Base-by-base conservation (phyloP, 2,888 invertebrate species). In the Acanthococcus lagerstroemiae region DNA sequence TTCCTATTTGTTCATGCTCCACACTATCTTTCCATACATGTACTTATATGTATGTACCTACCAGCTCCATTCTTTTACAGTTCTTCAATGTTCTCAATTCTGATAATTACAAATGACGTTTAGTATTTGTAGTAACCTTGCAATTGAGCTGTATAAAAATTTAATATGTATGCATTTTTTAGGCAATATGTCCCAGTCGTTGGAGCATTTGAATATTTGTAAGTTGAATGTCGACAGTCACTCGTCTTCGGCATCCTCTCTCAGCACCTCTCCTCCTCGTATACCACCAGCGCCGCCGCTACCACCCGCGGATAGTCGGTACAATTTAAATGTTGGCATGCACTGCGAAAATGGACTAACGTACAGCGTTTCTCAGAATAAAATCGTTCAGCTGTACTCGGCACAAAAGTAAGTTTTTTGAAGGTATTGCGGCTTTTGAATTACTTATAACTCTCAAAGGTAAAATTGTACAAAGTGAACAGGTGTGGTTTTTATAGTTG, bases 341-440 rank as follows among this genome's bases (percentile, higher is more conserved):
- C 89, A 90, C 1, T 90, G 88, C 75, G 87, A 86, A 72, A 88
- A 88, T 76, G 92, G 91, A 44, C 84, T 87, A 72, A 86, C 87
- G 71, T 92, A 92, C 77, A 90, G 90, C 75, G 91, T 92, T 26
- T 91, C 92, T 54, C 92, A 90, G 72, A 92, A 92, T 77, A 88
- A 90, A 80, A 90, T 91, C 72, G 84, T 91, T 69, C 85, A 90
- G 72, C 80, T 92, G 27, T 71, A 72, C 48, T 70, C 70, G 21
- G 66, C 69, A 19, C 70, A 70, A 21, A 71, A 71, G 72, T 72
- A 66, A 70, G 55, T 69, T 48, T 21, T 48, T 48, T 15, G 21
- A 4, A 9, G 17, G 48, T 48, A 52, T 74, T 83, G 57, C n/a
- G n/a, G n/a, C n/a, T n/a, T n/a, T n/a, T n/a, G n/a, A n/a, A n/a